These are phyloP conservation scores for Rhopalosiphum maidis DNA, from an alignment of 1,140 invertebrate species.

Conservation along the genomic window DNA sequence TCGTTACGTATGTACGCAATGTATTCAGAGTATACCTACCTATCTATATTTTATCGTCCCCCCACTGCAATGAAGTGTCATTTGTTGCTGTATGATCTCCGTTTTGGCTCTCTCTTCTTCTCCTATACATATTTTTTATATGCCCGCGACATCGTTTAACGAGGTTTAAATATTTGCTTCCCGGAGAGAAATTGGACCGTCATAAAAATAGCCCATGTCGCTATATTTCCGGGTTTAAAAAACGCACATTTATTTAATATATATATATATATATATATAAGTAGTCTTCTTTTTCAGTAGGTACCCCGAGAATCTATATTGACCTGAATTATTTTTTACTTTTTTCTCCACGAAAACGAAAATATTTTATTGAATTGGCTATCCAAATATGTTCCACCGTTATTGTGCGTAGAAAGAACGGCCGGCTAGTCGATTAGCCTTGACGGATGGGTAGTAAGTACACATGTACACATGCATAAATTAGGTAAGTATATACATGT, in stretches of 20 bases:
- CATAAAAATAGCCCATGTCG: not conserved
- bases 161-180: conserved; percentile 27
- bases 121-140: not conserved
- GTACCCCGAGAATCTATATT: not conserved
- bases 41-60: not conserved
- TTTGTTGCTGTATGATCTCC: not conserved
- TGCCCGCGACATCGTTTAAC: not conserved
- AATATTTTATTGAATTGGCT: not conserved
- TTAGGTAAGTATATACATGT: too few relatives aligned
- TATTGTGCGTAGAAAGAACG: not conserved
- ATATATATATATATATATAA: not conserved
- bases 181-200: not conserved
- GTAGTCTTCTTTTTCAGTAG: not conserved
- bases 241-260: not conserved
- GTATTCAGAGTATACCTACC: not conserved
- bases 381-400: not conserved
- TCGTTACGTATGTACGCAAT: not conserved
- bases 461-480: not conserved
- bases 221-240: conserved; percentile 24
- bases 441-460: not conserved
- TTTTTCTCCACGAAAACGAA: not conserved
- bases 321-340: not conserved
- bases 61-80: not conserved
- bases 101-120: conserved; percentile 13
- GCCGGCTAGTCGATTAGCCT: not conserved